These are phyloP conservation scores for Mungos mungo DNA, from an alignment of 2,113 vertebrate genomes.

Conservation along the genomic window DNA sequence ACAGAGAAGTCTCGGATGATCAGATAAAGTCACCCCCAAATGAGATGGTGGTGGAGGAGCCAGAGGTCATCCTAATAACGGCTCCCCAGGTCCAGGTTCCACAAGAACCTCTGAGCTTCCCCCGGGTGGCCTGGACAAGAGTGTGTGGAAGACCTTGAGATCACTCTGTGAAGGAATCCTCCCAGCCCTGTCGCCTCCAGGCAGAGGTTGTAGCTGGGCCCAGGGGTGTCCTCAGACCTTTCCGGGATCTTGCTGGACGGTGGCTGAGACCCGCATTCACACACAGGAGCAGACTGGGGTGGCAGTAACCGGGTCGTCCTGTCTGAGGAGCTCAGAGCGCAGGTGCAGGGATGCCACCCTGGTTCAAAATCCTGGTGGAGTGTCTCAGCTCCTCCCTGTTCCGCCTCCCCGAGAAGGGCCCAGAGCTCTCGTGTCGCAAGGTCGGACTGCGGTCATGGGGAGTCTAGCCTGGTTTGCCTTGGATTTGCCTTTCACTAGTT, in stretches of 20 bases:
- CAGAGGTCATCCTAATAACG: not conserved
- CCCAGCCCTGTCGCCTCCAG: not conserved
- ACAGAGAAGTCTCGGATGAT: not conserved
- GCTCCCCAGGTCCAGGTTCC: not conserved
- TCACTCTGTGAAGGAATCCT: not conserved
- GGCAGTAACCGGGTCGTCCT: not conserved
- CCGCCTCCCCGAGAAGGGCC: not conserved
- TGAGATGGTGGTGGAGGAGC: not conserved
- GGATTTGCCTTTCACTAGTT: slow-evolving; percentile 2
- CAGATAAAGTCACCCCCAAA: not conserved
- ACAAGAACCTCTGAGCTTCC: not conserved
- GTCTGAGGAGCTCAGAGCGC: not conserved
- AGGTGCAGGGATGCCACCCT: not conserved
- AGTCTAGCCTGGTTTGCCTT: not conserved
- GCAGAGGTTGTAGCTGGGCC: not conserved
- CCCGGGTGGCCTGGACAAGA: not conserved
- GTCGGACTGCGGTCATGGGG: not conserved
- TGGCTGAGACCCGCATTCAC: not conserved
- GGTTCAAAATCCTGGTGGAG: not conserved
- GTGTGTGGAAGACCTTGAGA: not conserved
- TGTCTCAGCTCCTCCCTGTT: not conserved
- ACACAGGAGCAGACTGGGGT: slow-evolving; percentile 3
- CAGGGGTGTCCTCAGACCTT: not conserved
- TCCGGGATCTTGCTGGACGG: not conserved
- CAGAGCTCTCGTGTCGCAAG: not conserved